A percentile compares a stretch with the other conserved stretches of the same genome.
Conservation (phyloP, 53 echinoderm and acorn worm species). For the Stichopus horrens region DNA sequence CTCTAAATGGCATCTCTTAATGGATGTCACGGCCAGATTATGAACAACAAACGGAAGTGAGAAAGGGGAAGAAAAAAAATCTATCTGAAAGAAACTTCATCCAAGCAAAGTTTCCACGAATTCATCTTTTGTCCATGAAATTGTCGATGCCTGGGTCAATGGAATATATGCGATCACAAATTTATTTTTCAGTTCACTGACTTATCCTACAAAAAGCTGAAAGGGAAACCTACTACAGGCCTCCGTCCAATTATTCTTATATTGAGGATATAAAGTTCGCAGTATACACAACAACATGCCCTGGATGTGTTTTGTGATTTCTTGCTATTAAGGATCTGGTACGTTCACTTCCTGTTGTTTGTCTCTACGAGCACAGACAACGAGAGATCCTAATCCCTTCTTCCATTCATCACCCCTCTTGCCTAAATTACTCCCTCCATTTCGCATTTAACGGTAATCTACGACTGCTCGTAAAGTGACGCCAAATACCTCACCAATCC, state of each 20-base stretch:
- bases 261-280: slow-evolving; percentile 7
- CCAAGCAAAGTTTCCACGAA: no score
- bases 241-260: slow-evolving; percentile 24
- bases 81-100: no score
- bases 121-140: no score
- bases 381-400: neutral
- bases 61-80: no score
- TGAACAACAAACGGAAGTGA: no score
- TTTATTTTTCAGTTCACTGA: neutral
- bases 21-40: no score
- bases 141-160: no score
- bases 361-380: neutral
- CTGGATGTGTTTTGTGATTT: slow-evolving; percentile 14
- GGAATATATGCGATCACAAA: no score
- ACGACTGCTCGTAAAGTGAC: slow-evolving; percentile 32
- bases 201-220: neutral
- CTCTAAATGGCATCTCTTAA: no score
- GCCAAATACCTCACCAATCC: slow-evolving; percentile 19
- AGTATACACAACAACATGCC: neutral
- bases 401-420: slow-evolving; percentile 16
- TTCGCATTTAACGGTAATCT: slow-evolving; percentile 39
- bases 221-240: neutral
- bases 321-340: slow-evolving; percentile 4
- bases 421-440: slow-evolving; percentile 38
- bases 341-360: slow-evolving; percentile 38